These are phyloP conservation scores for Rhagophthalmus giganteus DNA, from an alignment of 2,888 invertebrate genomes.

Conservation along the genomic window DNA sequence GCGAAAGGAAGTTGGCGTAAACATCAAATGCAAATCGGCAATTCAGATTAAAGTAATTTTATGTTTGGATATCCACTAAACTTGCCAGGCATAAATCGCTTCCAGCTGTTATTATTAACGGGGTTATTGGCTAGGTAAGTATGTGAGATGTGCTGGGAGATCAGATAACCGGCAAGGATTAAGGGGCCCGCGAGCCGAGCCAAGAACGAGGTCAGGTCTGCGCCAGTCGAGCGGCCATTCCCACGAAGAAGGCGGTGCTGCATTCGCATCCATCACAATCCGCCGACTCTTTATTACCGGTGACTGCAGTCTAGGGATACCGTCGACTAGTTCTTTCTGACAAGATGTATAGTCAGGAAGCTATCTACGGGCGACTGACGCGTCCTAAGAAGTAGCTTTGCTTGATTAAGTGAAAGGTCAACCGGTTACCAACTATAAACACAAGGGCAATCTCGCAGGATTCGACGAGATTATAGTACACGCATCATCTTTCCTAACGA, in stretches of 20 bases:
- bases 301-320: conserved; percentile 33
- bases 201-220: conserved; percentile 42
- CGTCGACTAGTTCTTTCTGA: conserved; percentile 30
- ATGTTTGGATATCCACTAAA: conserved; percentile 13
- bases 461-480: conserved; percentile 2
- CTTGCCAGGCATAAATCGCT: conserved; percentile 35
- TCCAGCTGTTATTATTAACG: conserved; percentile 39
- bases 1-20: background rate
- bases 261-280: conserved; percentile 36
- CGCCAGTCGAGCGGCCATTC: conserved; percentile 42
- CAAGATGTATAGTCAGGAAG: conserved; percentile 35
- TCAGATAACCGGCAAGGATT: conserved; percentile 22
- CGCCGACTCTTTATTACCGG: conserved; percentile 34
- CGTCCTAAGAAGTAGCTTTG: conserved; percentile 29
- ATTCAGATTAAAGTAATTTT: no score
- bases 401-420: conserved; percentile 37
- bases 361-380: conserved; percentile 32
- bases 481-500: conserved; percentile 4
- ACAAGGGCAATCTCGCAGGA: conserved; percentile 21
- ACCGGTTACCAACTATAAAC: conserved; percentile 26
- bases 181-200: conserved; percentile 26
- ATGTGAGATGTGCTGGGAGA: conserved; percentile 33
- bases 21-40: no score
- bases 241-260: conserved; percentile 36
- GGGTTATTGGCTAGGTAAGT: conserved; percentile 38